phyloP scores from a whole-genome alignment of 2,113 vertebrate species.

The Campylomormyrus numenius region DNA sequence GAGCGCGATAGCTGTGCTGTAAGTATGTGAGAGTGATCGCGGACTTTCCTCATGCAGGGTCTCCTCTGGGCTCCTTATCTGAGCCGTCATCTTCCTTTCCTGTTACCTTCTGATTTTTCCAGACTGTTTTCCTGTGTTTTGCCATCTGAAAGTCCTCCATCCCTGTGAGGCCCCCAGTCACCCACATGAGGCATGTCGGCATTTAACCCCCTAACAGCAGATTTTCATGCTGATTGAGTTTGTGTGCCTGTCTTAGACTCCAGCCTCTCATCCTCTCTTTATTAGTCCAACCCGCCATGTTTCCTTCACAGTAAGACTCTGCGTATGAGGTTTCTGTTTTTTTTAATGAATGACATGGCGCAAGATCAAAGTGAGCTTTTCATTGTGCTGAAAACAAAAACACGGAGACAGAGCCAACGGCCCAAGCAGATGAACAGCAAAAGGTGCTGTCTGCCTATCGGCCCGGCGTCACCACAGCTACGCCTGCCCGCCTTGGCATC shows the following conservation, averaged over 20 bases:
- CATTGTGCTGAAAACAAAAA: neutral
- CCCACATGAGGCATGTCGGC: neutral
- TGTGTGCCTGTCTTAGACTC: neutral
- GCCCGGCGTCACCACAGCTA: neutral
- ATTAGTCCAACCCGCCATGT: neutral
- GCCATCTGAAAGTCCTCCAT: neutral
- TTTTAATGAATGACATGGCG: neutral
- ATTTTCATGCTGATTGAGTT: neutral
- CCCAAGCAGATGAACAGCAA: neutral
- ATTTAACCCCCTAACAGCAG: neutral
- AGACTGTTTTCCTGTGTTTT: neutral
- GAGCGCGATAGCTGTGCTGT: neutral
- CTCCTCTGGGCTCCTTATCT: neutral
- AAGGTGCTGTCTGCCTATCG: neutral
- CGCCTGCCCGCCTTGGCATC: neutral
- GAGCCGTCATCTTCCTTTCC: neutral
- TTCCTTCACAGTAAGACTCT: neutral
- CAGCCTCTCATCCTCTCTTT: neutral
- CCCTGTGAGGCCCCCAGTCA: neutral
- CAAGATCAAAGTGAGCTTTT: neutral
- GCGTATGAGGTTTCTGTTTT: neutral
- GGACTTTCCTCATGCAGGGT: neutral
- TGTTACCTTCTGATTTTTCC: neutral
- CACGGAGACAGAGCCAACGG: neutral
- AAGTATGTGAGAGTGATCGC: neutral